A percentile compares a stretch with the other conserved stretches of the same genome.
These are phyloP conservation scores for Abramis brama DNA, from an alignment of 2,113 vertebrate species.

Conservation along the genomic window DNA sequence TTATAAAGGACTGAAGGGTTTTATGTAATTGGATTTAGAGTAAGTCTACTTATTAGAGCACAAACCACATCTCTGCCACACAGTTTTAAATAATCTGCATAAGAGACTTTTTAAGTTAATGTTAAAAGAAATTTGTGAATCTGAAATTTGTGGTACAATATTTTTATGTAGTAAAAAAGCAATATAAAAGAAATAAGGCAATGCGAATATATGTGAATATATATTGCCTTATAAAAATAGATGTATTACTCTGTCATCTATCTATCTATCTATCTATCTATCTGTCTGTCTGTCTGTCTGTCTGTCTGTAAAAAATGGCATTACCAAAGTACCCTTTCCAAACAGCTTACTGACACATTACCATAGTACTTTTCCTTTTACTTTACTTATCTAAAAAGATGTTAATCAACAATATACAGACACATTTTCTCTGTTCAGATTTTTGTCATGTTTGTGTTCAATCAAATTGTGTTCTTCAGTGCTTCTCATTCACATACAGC, in stretches of 20 bases:
- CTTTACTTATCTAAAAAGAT: not conserved
- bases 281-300: no score
- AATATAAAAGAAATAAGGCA: no score
- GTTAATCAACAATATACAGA: not conserved
- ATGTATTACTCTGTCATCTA: no score
- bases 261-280: no score
- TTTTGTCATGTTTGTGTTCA: not conserved
- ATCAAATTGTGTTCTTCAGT: not conserved
- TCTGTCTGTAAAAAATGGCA: not conserved
- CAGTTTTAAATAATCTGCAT: not conserved
- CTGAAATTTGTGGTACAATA: not conserved
- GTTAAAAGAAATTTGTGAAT: not conserved
- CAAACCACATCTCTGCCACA: not conserved
- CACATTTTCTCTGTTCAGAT: not conserved
- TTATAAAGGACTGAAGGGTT: not conserved
- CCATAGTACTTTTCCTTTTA: not conserved
- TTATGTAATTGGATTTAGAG: conserved; percentile 9
- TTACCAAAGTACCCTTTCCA: not conserved
- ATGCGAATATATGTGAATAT: no score
- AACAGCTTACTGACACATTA: not conserved
- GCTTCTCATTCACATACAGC: not conserved
- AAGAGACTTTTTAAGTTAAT: not conserved
- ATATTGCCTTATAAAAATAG: no score
- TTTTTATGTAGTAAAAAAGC: no score
- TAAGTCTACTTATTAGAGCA: not conserved